Conservation (phyloP, 2,797 vertebrate species). For the Cetoscarus ocellatus region DNA sequence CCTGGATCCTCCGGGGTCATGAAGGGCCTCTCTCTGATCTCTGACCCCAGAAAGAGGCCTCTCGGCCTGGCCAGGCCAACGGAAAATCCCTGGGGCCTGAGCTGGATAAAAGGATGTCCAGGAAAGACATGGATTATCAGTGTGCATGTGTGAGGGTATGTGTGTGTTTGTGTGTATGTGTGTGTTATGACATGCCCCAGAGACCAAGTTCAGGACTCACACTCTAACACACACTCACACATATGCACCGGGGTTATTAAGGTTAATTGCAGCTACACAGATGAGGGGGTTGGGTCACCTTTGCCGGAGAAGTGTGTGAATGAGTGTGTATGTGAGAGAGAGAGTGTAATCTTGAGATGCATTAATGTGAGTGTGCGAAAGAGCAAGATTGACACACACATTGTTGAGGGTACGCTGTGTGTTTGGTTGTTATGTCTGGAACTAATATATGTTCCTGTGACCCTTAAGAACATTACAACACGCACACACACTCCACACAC, state of each 20-base stretch:
- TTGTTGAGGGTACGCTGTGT: slow-evolving; percentile 38
- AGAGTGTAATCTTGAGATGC: neutral
- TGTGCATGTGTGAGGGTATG: slow-evolving; percentile 35
- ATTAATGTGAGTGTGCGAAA: slow-evolving; percentile 30
- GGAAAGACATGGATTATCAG: slow-evolving; percentile 72
- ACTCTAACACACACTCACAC: slow-evolving; percentile 27
- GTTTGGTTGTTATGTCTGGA: slow-evolving; percentile 69
- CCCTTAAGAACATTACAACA: slow-evolving; percentile 32
- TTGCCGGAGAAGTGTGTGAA: slow-evolving; percentile 44
- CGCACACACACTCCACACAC: slow-evolving; percentile 22
- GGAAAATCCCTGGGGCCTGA: slow-evolving; percentile 75
- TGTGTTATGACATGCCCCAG: slow-evolving; percentile 31
- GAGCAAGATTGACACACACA: slow-evolving; percentile 8
- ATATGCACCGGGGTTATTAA: slow-evolving; percentile 49
- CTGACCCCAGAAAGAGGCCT: slow-evolving; percentile 72
- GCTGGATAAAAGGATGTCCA: slow-evolving; percentile 79
- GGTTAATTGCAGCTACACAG: slow-evolving; percentile 84
- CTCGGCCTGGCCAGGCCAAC: slow-evolving; percentile 46
- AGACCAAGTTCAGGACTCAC: slow-evolving; percentile 59
- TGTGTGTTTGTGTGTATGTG: slow-evolving; percentile 25
- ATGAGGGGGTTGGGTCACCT: slow-evolving; percentile 77
- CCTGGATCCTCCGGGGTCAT: slow-evolving; percentile 65
- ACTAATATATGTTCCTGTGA: slow-evolving; percentile 41
- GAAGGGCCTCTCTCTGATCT: slow-evolving; percentile 67
- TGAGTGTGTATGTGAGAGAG: slow-evolving; percentile 5